phyloP scores from a whole-genome alignment of 2,888 invertebrate species.

The Aspidapion aeneum region DNA sequence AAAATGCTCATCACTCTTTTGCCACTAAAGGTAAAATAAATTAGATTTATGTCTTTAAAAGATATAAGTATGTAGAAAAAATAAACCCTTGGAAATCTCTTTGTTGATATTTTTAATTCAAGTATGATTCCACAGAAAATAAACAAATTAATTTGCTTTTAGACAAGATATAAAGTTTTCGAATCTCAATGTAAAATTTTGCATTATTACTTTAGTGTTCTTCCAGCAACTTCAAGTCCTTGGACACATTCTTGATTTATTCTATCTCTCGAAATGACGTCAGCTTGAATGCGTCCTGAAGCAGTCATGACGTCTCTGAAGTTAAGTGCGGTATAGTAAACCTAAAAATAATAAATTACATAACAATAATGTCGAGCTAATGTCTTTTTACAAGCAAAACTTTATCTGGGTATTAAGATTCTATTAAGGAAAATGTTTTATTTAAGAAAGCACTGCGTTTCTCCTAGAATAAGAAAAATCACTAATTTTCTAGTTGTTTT shows the following conservation, averaged over 20 bases:
- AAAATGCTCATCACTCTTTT: constrained; percentile 65
- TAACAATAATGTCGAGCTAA: too few relatives aligned
- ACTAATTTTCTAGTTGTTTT: too few relatives aligned
- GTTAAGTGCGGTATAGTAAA: constrained; percentile 77
- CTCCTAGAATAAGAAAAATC: too few relatives aligned
- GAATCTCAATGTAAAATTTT: not conserved
- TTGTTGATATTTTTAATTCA: too few relatives aligned
- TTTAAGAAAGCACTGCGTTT: too few relatives aligned
- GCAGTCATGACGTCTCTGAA: constrained; percentile 95
- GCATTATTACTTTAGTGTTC: constrained; percentile 10
- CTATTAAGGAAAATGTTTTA: not conserved
- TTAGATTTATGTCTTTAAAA: not conserved
- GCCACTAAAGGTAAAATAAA: constrained; percentile 51
- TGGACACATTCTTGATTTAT: constrained; percentile 62
- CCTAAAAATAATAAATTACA: constrained; percentile 17
- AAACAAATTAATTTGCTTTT: too few relatives aligned
- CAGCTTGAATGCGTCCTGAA: constrained; percentile 82
- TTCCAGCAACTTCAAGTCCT: constrained; percentile 67
- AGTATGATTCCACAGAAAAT: too few relatives aligned
- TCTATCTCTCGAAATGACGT: constrained; percentile 69
- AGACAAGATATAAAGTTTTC: too few relatives aligned
- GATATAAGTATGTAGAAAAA: too few relatives aligned
- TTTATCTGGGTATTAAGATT: not conserved
- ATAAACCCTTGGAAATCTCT: not conserved
- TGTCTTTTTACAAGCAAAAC: too few relatives aligned